phyloP scores from a whole-genome alignment of 1,140 invertebrate species.

The Tyrophagus putrescentiae region DNA sequence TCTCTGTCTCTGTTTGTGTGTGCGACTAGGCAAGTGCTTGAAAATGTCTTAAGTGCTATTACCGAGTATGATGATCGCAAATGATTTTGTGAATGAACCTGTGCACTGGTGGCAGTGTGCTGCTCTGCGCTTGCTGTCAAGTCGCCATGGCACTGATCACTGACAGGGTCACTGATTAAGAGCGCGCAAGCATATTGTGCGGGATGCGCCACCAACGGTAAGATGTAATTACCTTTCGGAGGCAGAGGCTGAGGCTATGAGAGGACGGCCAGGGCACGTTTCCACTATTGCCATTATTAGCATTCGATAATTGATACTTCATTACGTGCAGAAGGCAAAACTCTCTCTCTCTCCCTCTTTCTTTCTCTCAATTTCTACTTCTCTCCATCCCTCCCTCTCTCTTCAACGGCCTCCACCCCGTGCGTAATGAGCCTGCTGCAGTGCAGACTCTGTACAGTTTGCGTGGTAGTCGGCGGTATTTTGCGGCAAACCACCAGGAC shows the following conservation, averaged over 20 bases:
- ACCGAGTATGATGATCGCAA: neutral
- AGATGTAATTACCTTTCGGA: conserved; percentile 9
- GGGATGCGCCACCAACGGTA: neutral
- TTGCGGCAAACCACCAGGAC: no score
- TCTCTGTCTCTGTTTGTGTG: neutral
- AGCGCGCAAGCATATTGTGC: neutral
- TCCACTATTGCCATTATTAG: conserved; percentile 11
- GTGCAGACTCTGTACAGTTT: neutral
- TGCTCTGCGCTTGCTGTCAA: no score
- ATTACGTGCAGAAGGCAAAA: conserved; percentile 1
- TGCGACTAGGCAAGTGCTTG: no score
- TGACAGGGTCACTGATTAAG: neutral
- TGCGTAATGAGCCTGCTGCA: conserved; percentile 1
- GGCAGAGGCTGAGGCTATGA: neutral
- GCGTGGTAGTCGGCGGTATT: no score
- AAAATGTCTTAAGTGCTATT: no score
- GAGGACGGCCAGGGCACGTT: conserved; percentile 5
- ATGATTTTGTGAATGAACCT: conserved; percentile 10
- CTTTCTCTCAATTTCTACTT: no score
- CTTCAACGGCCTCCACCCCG: conserved; percentile 9
- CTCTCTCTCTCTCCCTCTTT: no score
- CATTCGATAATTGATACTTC: conserved; percentile 14
- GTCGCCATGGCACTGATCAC: no score
- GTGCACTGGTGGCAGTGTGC: neutral
- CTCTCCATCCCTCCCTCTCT: no score